Evolutionary conservation across 1,140 invertebrate genomes (phyloP), one percentile per base, ranked within the genome.

Genomic region (Plodia interpunctella): DNA sequence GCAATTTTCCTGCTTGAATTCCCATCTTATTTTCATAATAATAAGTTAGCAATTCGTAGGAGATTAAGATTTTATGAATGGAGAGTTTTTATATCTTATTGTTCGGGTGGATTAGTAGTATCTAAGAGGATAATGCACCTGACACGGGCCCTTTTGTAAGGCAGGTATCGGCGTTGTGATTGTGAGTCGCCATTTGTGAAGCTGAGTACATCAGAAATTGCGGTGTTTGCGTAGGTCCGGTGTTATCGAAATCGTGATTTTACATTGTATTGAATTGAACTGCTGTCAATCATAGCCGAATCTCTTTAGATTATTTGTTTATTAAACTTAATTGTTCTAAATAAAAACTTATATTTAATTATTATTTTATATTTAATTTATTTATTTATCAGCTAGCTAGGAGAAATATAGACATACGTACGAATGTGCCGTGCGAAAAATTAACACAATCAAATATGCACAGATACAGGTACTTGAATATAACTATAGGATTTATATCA

Each of bases 31-130:
- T 67, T 66, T 61, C 67, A 67, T 68, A 62, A 63, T 68, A 66
- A 66, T 62, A 62, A 52, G 59, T 65, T 57, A 70, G 62, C 70
- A 68, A 83, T 83, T 66, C 72, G 69, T 73, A 64, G 58, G 68
- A 76, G 76, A 86, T 86, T 78, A 80, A 70, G 75, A 77, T 80
- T 68, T 76, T 67, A 58, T 81, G 80, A 86, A 86, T 83, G 74
- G 72, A 59, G n/a, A 44, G 57, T 60, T 76, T 81, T 80, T 81
- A 80, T 68, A 63, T 55, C 25, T 50, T 56, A 72, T 78, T 78
- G 74, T 80, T 62, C 35, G 55, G 66, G 61, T 52, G 70, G 77
- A 80, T 84, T 80, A 78, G 64, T 61, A 59, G 52, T 74, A 66
- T 73, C 58, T 76, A 70, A 74, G 68, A 63, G 72, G 76, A 83